Base-by-base conservation (phyloP, 2,113 vertebrate species). In the Phaethornis superciliosus region DNA sequence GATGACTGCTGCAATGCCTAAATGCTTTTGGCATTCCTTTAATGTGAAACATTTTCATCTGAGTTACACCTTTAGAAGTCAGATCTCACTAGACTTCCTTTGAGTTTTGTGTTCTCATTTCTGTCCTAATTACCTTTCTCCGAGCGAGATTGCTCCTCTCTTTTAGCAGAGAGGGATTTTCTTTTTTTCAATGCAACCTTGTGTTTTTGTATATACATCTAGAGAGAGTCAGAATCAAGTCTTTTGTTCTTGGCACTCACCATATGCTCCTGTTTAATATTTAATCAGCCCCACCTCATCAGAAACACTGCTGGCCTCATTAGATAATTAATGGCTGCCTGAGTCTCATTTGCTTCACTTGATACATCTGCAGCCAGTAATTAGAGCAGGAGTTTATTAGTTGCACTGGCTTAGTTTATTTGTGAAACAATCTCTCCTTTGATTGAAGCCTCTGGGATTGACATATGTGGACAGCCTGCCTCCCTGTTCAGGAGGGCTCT, bases 201-300 rank as follows among this genome's bases (percentile, higher is more conserved):
- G 44, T 92, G 68, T 81, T 90, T 92, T 62, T 95, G 37, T 46
- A 72, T 74, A 74, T 55, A n/a, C 75, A 60, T 70, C 26, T 55
- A n/a, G 60, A 85, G 85, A 74, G 81, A 92, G 59, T 58, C 33
- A 17, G 68, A 95, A 89, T 83, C 42, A 42, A 95, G 90, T 92
- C 96, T 97, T 98, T 98, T 98, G 98, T 98, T 97, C 96, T 94
- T 97, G 96, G 96, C 95, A 96, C 90, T 97, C 97, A 97, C 98
- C 98, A 97, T 98, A 98, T 98, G 98, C 97, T 97, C 59, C 85
- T 97, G 96, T 98, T 98, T 98, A 98, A 99, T 99, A 98, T 98
- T 98, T 98, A 98, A 98, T 98, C 98, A 98, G 98, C 97, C 97
- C 98, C 98, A 97, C 98, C 98, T 98, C 98, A 97, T 98, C 98